Percentiles rank a stretch among this genome's conserved stretches.
Evolutionary conservation across 2,797 vertebrate species (phyloP).

Genomic region (Chelon labrosus): DNA sequence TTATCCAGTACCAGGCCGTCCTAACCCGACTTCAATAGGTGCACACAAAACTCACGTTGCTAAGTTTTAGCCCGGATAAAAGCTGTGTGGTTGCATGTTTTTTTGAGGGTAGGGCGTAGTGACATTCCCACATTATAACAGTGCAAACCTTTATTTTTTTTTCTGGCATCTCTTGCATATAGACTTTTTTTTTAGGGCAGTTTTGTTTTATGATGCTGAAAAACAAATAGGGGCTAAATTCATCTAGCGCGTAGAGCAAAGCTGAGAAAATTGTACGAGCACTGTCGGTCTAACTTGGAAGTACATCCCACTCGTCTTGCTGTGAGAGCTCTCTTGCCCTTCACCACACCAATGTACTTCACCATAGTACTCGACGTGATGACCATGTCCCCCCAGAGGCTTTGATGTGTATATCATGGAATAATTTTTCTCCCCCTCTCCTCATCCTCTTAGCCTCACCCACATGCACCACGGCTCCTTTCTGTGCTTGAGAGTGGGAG

Average conservation of each 20-base stretch:
- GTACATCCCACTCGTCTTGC: slow-evolving; percentile 19
- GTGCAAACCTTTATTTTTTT: background rate
- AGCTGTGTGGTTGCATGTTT: slow-evolving; percentile 37
- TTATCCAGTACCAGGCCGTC: slow-evolving; percentile 72
- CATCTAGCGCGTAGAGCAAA: background rate
- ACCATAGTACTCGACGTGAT: slow-evolving; percentile 47
- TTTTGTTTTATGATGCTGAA: background rate
- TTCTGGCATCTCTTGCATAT: background rate
- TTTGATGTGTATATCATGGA: slow-evolving; percentile 76
- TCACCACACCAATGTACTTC: slow-evolving; percentile 51
- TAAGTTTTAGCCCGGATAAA: slow-evolving; percentile 30
- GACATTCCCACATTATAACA: background rate
- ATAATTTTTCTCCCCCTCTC: slow-evolving; percentile 53
- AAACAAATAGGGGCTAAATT: background rate
- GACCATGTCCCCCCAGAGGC: slow-evolving; percentile 53
- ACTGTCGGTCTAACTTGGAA: slow-evolving; percentile 3
- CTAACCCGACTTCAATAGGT: slow-evolving; percentile 54
- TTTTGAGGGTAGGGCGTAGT: slow-evolving; percentile 4
- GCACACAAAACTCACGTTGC: background rate
- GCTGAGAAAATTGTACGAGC: background rate
- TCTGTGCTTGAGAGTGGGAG: slow-evolving; percentile 70
- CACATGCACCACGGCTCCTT: slow-evolving; percentile 62
- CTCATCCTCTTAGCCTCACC: slow-evolving; percentile 60
- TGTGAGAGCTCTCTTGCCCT: slow-evolving; percentile 13
- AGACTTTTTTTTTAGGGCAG: background rate